phyloP scores from a whole-genome alignment of 2,797 vertebrate genomes.

The Hyperoplus lanceolatus region DNA sequence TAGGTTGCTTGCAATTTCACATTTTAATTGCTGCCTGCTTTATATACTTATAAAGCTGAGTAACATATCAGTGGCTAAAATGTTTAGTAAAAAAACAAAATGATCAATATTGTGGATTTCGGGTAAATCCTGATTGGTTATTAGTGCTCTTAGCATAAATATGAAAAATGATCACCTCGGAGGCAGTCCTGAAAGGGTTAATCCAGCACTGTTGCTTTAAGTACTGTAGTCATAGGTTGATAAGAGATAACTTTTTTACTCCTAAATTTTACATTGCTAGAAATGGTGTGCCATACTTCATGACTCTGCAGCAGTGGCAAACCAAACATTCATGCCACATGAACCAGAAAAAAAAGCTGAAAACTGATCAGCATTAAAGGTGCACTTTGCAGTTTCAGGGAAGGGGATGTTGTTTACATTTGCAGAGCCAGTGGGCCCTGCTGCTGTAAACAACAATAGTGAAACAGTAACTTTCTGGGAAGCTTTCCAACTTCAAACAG shows the following conservation, averaged over 20 bases:
- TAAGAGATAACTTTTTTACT: background rate
- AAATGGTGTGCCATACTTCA: background rate
- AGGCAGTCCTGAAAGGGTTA: background rate
- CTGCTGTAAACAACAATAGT: too few relatives aligned
- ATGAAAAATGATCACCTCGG: conserved; percentile 1
- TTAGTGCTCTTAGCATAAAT: background rate
- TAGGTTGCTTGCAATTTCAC: background rate
- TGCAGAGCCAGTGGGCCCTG: too few relatives aligned
- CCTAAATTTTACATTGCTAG: background rate
- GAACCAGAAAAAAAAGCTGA: background rate
- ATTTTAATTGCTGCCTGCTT: background rate
- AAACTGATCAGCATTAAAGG: background rate
- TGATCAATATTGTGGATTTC: background rate
- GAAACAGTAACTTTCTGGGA: too few relatives aligned
- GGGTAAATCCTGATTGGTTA: background rate
- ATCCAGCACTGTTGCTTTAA: background rate
- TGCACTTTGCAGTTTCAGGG: too few relatives aligned
- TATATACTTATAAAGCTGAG: background rate
- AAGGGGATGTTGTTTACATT: too few relatives aligned
- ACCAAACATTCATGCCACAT: background rate
- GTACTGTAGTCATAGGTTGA: background rate
- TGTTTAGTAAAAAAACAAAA: background rate
- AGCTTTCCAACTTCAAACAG: too few relatives aligned
- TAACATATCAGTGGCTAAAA: background rate
- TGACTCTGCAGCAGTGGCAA: background rate